Conservation (phyloP, 2,797 vertebrate genomes). For the Leptoclinus maculatus region DNA sequence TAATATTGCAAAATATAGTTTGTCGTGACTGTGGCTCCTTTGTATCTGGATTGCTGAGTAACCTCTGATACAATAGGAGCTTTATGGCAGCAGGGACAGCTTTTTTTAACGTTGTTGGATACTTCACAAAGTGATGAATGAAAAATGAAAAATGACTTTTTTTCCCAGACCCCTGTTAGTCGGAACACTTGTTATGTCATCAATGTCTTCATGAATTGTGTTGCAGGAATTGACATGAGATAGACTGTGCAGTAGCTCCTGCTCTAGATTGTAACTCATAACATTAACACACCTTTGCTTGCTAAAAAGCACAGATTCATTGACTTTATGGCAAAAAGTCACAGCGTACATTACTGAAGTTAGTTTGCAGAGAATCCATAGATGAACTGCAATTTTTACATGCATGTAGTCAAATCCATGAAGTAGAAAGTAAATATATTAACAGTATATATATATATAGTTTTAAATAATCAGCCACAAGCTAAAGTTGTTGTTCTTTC, state of each 20-base stretch:
- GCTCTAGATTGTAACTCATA: neutral
- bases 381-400: neutral
- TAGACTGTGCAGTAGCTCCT: neutral
- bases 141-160: constrained; percentile 4
- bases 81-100: constrained; percentile 23
- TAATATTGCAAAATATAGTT: constrained; percentile 69
- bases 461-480: constrained; percentile 4
- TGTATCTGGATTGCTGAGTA: constrained; percentile 53
- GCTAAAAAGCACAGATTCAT: neutral
- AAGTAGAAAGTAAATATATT: neutral
- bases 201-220: neutral
- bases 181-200: neutral
- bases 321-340: neutral
- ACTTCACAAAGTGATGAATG: constrained; percentile 16
- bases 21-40: constrained; percentile 43
- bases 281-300: neutral
- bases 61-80: constrained; percentile 21
- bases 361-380: neutral
- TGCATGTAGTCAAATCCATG: neutral
- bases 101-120: constrained; percentile 31
- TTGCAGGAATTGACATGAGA: neutral
- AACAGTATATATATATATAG: neutral
- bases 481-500: neutral
- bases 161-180: constrained; percentile 12
- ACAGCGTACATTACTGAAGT: neutral